Base-by-base conservation (phyloP, 2,113 vertebrate genomes). In the Theropithecus gelada region DNA sequence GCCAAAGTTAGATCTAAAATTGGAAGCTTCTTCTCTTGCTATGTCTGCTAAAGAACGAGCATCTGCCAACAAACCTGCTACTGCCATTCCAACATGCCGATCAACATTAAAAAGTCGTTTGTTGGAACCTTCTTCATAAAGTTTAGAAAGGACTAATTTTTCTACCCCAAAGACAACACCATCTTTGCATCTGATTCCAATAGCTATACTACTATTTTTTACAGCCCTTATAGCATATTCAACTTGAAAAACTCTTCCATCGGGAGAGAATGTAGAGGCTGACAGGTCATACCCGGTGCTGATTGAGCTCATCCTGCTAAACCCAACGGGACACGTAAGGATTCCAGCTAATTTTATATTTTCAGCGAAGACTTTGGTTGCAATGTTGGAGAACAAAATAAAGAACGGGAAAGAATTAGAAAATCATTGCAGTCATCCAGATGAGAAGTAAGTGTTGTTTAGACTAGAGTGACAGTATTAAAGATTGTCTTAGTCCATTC, bases 61-160 rank as follows among this genome's bases (percentile, higher is more conserved):
- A 83, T 99, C 99, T 83, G 99, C 99, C 96, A 99, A 94, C 70
- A 99, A 99, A 30, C 99, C 99, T 0, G 99, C 99, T 0, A 99
- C 99, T 1, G 99, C 99, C 99, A 99, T 99, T 97, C 99, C 99
- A 11, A 99, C 99, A 3, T 99, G 99, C 57, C 99, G 99, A 98
- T 99, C 99, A 0, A 99, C 99, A 97, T 99, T 99, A 97, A 99
- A 99, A 98, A 99, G 99, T 43, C 99, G 99, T 98, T 99, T 99
- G 97, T 99, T 99, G 97, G 99, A 99, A 6, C 99, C 99, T 95
- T 99, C 98, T 96, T 99, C 99, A 1, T 99, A 99, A n/a, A 99
- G 99, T 99, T 99, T 99, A 95, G 99, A 99, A 97, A 99, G 99
- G 66, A 99, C 99, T 25, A 99, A 98, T 98, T 99, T 99, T 98